Evolutionary conservation across 2,113 vertebrate species (phyloP), one percentile per base, ranked within the genome.

Genomic region (Gallinago jamesoni): DNA sequence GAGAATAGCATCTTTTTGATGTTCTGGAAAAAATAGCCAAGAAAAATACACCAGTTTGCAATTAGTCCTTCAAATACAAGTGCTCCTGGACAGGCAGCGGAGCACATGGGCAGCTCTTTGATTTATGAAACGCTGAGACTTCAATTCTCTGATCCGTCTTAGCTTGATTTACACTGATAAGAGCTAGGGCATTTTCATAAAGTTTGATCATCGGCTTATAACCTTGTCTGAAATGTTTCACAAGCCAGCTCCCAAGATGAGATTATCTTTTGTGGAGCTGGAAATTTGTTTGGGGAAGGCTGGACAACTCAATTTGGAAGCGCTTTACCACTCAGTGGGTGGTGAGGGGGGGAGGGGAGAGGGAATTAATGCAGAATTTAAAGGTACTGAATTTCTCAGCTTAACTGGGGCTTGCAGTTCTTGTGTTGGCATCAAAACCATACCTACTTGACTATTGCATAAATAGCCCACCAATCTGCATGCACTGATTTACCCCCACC

Each of bases 101-200:
- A 93, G 60, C 28, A 24, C 35, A 6, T 3, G 33, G 85, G 55
- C 48, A 50, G 45, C 23, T 43, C n/a, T 73, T 79, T 76, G 72
- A 31, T 89, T 95, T 76, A 82, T 85, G 41, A 63, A 67, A 59
- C 5, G 7, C 83, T 74, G 55, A 37, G 45, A 27, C 56, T 96
- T 96, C 39, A 69, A 0, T 79, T 75, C 37, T 64, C 12, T 41
- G 52, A 50, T 80, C 43, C 1, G 0, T 48, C n/a, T 86, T 79
- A 83, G 43, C 21, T 81, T 85, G 41, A 85, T 81, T 87, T 91
- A 27, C 47, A 10, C 63, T 90, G 91, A 31, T 50, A 73, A 92
- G 77, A 78, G 39, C 53, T 52, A 50, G 33, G n/a, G 53, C 8
- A 6, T 87, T 94, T 94, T 87, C 28, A 87, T 92, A 62, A 68